These are phyloP conservation scores for Acleris sparsana DNA, from an alignment of 2,888 invertebrate species.

Conservation along the genomic window DNA sequence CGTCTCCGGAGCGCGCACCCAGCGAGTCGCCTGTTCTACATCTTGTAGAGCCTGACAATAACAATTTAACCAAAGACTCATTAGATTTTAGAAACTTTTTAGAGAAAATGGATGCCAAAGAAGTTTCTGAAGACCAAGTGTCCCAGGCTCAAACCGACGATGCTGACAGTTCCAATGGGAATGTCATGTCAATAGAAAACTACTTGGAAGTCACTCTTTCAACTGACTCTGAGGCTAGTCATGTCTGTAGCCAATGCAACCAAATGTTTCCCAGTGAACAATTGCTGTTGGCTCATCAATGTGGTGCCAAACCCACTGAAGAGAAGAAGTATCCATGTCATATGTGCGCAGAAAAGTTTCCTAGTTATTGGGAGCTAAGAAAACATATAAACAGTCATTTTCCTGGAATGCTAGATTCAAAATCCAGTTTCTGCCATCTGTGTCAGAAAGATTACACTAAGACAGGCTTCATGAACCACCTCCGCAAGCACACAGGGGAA, in stretches of 20 bases:
- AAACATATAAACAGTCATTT: conserved; percentile 80
- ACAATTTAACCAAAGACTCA: conserved; percentile 70
- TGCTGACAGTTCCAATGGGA: conserved; percentile 77
- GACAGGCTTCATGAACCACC: conserved; percentile 81
- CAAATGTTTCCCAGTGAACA: conserved; percentile 79
- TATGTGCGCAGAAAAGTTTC: conserved; percentile 78
- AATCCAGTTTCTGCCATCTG: conserved; percentile 81
- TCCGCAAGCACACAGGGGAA: conserved; percentile 80
- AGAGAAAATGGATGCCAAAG: conserved; percentile 74
- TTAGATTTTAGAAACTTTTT: conserved; percentile 71
- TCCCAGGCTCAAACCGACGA: conserved; percentile 69
- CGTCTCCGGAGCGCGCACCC: conserved; percentile 72
- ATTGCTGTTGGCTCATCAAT: conserved; percentile 70
- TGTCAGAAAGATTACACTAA: conserved; percentile 82
- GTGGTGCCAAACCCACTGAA: conserved; percentile 74
- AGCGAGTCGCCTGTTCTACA: conserved; percentile 76
- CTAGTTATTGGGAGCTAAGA: conserved; percentile 79
- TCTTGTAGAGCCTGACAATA: conserved; percentile 78
- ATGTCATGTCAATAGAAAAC: conserved; percentile 81
- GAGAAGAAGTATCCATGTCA: conserved; percentile 81
- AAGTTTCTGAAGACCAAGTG: conserved; percentile 64
- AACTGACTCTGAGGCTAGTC: conserved; percentile 80
- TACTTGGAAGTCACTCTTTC: conserved; percentile 80
- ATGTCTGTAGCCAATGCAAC: conserved; percentile 78
- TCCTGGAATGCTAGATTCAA: conserved; percentile 80